Evolutionary conservation across 2,888 invertebrate genomes (phyloP).

Genomic region (Allolobophora icterica): DNA sequence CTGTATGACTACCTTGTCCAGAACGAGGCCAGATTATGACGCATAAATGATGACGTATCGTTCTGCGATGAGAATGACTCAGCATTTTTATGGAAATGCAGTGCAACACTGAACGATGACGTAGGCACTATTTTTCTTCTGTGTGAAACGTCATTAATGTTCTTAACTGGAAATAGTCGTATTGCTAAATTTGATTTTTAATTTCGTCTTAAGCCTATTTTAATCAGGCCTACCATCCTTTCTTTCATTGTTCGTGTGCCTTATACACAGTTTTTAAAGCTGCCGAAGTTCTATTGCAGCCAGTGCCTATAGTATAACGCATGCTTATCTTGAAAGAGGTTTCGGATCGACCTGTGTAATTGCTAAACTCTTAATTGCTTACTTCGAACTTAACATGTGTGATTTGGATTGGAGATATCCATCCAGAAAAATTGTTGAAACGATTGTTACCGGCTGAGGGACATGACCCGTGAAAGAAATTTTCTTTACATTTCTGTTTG

Average conservation of each 20-base stretch:
- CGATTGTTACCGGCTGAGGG: not conserved
- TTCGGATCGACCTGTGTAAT: no score
- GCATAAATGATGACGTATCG: not conserved
- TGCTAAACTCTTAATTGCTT: not conserved
- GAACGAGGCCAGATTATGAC: not conserved
- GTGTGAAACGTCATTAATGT: not conserved
- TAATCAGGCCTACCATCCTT: not conserved
- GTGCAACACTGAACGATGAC: not conserved
- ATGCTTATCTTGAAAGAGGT: no score
- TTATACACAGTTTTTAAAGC: not conserved
- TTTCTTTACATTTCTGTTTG: not conserved
- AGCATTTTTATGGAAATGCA: not conserved
- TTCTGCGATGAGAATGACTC: not conserved
- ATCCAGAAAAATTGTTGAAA: not conserved
- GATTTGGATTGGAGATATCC: not conserved
- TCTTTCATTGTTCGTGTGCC: not conserved
- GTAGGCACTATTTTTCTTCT: not conserved
- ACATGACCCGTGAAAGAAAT: not conserved
- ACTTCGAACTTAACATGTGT: not conserved
- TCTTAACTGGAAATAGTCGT: not conserved
- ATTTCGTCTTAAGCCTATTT: not conserved
- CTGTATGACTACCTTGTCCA: not conserved
- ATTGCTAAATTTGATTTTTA: not conserved
- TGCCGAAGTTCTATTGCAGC: not conserved
- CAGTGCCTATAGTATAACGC: not conserved